Percentiles rank a stretch among this genome's conserved stretches.
phyloP scores from a whole-genome alignment of 2,797 vertebrate species.

The Protosalanx chinensis region DNA sequence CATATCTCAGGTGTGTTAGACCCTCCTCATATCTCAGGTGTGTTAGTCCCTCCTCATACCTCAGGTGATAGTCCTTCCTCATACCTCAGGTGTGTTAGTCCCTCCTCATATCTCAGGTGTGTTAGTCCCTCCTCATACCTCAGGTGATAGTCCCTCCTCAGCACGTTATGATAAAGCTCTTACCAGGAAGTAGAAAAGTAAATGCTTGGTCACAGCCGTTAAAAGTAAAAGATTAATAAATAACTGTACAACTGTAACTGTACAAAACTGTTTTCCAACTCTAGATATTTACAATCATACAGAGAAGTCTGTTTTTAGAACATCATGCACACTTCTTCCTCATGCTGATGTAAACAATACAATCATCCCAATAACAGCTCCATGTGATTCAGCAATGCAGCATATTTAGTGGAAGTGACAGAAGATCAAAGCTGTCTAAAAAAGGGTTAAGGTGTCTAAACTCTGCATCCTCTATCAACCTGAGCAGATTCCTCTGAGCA shows the following conservation, averaged over 20 bases:
- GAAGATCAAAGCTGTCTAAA: background rate
- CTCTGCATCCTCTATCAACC: too few species aligned
- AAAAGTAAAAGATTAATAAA: slow-evolving; percentile 29
- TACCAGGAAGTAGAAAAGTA: slow-evolving; percentile 47
- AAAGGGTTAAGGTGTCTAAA: background rate
- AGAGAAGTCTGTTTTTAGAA: background rate
- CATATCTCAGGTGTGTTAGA: too few species aligned
- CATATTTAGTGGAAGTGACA: slow-evolving; percentile 23
- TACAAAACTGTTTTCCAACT: slow-evolving; percentile 32
- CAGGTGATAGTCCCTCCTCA: slow-evolving; percentile 13
- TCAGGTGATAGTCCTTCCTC: too few species aligned
- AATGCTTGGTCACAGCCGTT: slow-evolving; percentile 47
- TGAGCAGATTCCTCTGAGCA: too few species aligned
- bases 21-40: too few species aligned
- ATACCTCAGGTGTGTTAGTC: too few species aligned
- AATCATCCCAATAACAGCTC: slow-evolving; percentile 54
- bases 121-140: too few species aligned
- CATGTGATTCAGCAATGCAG: slow-evolving; percentile 56
- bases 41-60: too few species aligned
- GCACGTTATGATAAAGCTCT: slow-evolving; percentile 58
- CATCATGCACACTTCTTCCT: slow-evolving; percentile 53
- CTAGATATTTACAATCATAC: background rate
- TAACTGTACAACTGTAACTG: background rate
- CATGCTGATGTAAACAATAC: slow-evolving; percentile 59
- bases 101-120: too few species aligned